These are phyloP conservation scores for Zosterops hypoxanthus DNA, from an alignment of 2,113 vertebrate genomes.

Conservation along the genomic window DNA sequence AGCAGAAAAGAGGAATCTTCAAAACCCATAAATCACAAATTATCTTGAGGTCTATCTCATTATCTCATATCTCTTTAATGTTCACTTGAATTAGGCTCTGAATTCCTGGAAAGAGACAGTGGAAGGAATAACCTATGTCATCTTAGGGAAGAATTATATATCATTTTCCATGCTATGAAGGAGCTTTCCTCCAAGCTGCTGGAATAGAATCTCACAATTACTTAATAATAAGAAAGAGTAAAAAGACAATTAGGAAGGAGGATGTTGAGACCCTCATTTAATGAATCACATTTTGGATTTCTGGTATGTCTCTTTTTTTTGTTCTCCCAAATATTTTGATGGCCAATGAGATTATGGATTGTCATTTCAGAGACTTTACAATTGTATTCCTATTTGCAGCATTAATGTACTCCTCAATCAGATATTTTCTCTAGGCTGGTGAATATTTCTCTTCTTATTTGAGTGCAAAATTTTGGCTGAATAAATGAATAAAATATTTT, in stretches of 20 bases:
- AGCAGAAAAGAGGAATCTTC: background rate
- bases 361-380: background rate
- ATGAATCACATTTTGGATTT: background rate
- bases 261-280: background rate
- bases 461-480: background rate
- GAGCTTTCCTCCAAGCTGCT: background rate
- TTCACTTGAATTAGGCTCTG: background rate
- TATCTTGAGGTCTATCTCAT: background rate
- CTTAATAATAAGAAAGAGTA: background rate
- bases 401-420: background rate
- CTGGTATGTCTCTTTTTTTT: background rate
- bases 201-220: background rate
- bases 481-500: background rate
- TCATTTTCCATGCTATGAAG: background rate
- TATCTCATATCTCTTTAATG: background rate
- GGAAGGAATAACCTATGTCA: background rate
- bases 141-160: background rate
- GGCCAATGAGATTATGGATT: background rate
- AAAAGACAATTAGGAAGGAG: background rate
- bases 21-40: background rate
- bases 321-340: background rate
- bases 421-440: background rate
- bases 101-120: background rate
- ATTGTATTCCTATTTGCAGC: background rate
- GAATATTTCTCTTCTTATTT: background rate